A percentile compares a stretch with the other conserved stretches of the same genome.
Evolutionary conservation across 2,797 vertebrate genomes (phyloP).

Genomic region (Pterois miles): DNA sequence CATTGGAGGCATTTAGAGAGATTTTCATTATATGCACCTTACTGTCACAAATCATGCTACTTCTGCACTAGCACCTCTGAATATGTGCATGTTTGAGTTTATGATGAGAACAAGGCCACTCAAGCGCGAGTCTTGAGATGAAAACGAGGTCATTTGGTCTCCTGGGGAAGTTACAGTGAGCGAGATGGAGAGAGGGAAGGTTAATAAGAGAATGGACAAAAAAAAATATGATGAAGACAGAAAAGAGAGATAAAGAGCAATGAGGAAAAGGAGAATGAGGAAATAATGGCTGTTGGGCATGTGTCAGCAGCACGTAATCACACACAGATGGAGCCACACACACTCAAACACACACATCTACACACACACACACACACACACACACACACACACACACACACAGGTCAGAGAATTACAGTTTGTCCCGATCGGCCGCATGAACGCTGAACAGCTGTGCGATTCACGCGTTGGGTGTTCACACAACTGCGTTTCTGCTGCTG

Average conservation of each 20-base stretch:
- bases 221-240: slow-evolving; percentile 13
- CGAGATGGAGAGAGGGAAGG: slow-evolving; percentile 33
- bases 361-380: not conserved
- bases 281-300: slow-evolving; percentile 14
- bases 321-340: slow-evolving; percentile 18
- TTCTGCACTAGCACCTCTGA: not conserved
- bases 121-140: slow-evolving; percentile 41
- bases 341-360: not conserved
- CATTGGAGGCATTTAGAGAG: not conserved
- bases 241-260: not conserved
- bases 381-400: not conserved
- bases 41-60: not conserved
- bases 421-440: no score
- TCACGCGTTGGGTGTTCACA: no score
- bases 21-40: not conserved
- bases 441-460: no score
- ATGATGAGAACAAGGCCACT: slow-evolving; percentile 25
- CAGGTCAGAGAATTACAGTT: slow-evolving; percentile 8
- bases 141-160: slow-evolving; percentile 60
- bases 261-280: slow-evolving; percentile 9
- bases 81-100: slow-evolving; percentile 10
- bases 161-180: slow-evolving; percentile 54
- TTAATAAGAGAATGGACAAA: slow-evolving; percentile 34
- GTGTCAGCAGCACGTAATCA: slow-evolving; percentile 5
- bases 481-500: no score